Base-by-base conservation (phyloP, 2,113 vertebrate genomes). In the Excalfactoria chinensis region DNA sequence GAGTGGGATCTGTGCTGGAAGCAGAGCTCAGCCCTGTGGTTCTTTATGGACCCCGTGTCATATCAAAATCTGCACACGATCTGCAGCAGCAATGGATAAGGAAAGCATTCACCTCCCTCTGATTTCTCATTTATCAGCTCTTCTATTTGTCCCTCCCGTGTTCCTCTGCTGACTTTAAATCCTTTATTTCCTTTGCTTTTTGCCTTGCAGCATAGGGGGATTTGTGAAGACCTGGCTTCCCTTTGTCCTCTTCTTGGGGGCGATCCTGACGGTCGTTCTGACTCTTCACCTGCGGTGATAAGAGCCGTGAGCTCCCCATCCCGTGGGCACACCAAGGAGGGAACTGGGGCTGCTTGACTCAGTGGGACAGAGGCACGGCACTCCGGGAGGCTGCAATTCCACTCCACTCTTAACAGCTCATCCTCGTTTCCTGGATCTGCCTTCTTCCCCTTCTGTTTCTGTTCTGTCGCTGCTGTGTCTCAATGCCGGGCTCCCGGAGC, bases 221-320 rank as follows among this genome's bases (percentile, higher is more conserved):
- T 98, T 99, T 81, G 98, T 99, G 97, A 99, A 99, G 97, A 99
- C 99, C 82, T 99, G 99, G 99, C 97, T 99, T 48, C 99, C 99
- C 70, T 99, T 99, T 87, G 32, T 98, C 46, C 98, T 99, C 89
- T 96, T 99, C 84, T 93, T 98, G 90, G 99, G 99, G 60, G 94
- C 98, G 93, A 96, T 99, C 34, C 80, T 98, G 78, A 99, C 98
- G 1, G 62, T 99, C 85, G 96, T 98, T 78, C 97, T 99, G 9
- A 98, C 98, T 2, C 97, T 99, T 32, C 98, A 98, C 80, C 92
- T 99, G 69, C 98, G 98, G 93, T 99, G 98, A 98, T 96, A 94
- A 84, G 88, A 56, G 72, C 88, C 74, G 60, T 4, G 66, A 37
- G 0, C 23, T 93, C 70, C 59, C 56, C 48, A 1, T 2, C 14